Percentiles rank a stretch among this genome's conserved stretches.
These are phyloP conservation scores for Scaptomyza polygonia DNA, from an alignment of 2,888 invertebrate species.

Conservation along the genomic window DNA sequence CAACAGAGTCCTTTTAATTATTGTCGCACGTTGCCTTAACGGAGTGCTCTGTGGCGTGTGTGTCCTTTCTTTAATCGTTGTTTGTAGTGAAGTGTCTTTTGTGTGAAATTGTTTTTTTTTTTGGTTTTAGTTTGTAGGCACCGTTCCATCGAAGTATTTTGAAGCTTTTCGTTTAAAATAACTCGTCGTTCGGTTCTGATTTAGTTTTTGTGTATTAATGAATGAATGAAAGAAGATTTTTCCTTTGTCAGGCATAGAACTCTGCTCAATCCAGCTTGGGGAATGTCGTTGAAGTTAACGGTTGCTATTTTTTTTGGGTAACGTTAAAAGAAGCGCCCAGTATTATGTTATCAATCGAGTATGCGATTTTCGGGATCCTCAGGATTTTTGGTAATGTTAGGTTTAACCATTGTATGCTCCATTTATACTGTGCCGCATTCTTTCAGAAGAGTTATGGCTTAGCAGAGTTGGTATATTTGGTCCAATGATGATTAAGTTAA, in stretches of 20 bases:
- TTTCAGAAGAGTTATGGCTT: not conserved
- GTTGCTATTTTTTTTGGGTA: not conserved
- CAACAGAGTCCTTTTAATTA: not conserved
- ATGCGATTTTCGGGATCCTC: not conserved
- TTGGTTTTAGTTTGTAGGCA: not conserved
- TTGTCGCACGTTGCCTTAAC: not conserved
- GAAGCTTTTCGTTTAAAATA: not conserved
- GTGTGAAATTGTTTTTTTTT: not conserved
- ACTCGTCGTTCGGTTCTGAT: not conserved
- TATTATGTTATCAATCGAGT: not conserved
- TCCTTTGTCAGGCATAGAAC: not conserved
- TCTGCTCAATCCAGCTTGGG: not conserved
- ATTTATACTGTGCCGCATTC: too few relatives aligned
- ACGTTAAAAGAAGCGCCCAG: not conserved
- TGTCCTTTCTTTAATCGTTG: not conserved
- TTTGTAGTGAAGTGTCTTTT: not conserved
- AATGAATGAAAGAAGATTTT: not conserved
- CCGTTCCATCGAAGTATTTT: not conserved
- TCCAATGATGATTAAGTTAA: conserved; percentile 18
- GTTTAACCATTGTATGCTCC: too few relatives aligned
- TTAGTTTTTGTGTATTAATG: not conserved
- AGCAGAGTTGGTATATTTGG: not conserved
- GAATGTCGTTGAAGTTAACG: not conserved
- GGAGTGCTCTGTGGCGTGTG: conserved; percentile 15
- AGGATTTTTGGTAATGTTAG: not conserved